These are phyloP conservation scores for Catocala nupta DNA, from an alignment of 2,888 invertebrate genomes.

Conservation along the genomic window DNA sequence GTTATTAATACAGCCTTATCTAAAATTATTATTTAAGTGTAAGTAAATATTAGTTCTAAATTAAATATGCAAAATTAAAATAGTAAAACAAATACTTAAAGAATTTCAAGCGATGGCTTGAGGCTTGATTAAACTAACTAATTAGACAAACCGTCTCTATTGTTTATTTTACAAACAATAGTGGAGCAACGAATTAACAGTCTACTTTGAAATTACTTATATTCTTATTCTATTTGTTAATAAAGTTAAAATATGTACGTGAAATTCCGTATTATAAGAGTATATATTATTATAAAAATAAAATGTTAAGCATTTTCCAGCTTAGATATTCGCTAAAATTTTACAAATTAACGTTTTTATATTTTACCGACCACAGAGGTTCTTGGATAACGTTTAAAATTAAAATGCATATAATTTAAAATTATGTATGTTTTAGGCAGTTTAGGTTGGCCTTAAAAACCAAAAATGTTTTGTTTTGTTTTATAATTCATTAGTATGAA, in stretches of 20 bases:
- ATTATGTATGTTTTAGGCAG: too few species aligned
- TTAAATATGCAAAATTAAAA: neutral
- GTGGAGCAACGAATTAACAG: neutral
- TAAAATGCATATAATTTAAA: neutral
- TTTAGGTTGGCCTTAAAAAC: too few species aligned
- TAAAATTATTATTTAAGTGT: too few species aligned
- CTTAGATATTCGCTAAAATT: slow-evolving; percentile 24
- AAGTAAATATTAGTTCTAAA: too few species aligned
- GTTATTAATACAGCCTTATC: too few species aligned
- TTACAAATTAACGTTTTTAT: slow-evolving; percentile 14
- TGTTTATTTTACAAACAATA: slow-evolving; percentile 1
- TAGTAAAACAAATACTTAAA: neutral
- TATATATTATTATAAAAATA: slow-evolving; percentile 19
- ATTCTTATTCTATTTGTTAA: too few species aligned
- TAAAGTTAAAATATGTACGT: too few species aligned
- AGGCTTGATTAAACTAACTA: slow-evolving; percentile 2
- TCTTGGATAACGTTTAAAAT: neutral
- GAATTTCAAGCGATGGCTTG: neutral
- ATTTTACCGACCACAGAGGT: neutral
- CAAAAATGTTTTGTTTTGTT: neutral
- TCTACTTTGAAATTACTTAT: neutral
- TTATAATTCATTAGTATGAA: neutral
- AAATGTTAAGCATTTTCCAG: slow-evolving; percentile 40
- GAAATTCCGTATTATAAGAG: too few species aligned
- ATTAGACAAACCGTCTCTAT: slow-evolving; percentile 3